A percentile compares a stretch with the other conserved stretches of the same genome.
Evolutionary conservation across 1,140 invertebrate species (phyloP).

Genomic region (Trichoplusia ni): DNA sequence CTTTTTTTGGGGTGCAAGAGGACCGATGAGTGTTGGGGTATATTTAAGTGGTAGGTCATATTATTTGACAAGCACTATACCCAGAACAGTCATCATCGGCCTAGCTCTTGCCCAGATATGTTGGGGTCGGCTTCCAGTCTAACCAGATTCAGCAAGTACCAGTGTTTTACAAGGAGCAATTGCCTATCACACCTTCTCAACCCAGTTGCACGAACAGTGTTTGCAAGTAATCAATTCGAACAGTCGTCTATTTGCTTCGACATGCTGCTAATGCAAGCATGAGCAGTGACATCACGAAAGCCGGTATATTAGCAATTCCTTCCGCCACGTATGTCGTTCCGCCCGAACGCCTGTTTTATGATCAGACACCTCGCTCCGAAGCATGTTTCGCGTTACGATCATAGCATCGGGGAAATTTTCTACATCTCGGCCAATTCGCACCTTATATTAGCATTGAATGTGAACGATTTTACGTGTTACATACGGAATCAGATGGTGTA

Average conservation of each 20-base stretch:
- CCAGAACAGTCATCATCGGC: too few relatives aligned
- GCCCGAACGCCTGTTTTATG: conserved; percentile 26
- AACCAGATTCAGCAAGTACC: too few relatives aligned
- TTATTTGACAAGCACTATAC: too few relatives aligned
- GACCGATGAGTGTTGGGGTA: too few relatives aligned
- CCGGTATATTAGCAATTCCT: conserved; percentile 29
- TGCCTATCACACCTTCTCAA: not conserved
- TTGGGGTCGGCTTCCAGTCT: too few relatives aligned
- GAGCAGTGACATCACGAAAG: conserved; percentile 12
- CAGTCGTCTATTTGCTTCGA: not conserved
- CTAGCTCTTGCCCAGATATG: too few relatives aligned
- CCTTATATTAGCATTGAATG: not conserved
- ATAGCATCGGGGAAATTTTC: conserved; percentile 27
- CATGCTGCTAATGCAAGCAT: not conserved
- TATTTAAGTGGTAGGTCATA: too few relatives aligned
- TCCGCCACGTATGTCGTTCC: conserved; percentile 30
- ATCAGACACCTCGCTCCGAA: conserved; percentile 15
- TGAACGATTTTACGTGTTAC: too few relatives aligned
- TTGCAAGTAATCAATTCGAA: not conserved
- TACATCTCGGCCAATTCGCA: conserved; percentile 13
- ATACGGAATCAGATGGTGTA: too few relatives aligned
- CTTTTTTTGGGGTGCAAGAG: too few relatives aligned
- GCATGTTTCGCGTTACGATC: conserved; percentile 17
- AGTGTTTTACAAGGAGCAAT: too few relatives aligned
- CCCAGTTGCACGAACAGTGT: not conserved